Evolutionary conservation across 1,140 invertebrate genomes (phyloP).

Genomic region (Leptinotarsa defecta): DNA sequence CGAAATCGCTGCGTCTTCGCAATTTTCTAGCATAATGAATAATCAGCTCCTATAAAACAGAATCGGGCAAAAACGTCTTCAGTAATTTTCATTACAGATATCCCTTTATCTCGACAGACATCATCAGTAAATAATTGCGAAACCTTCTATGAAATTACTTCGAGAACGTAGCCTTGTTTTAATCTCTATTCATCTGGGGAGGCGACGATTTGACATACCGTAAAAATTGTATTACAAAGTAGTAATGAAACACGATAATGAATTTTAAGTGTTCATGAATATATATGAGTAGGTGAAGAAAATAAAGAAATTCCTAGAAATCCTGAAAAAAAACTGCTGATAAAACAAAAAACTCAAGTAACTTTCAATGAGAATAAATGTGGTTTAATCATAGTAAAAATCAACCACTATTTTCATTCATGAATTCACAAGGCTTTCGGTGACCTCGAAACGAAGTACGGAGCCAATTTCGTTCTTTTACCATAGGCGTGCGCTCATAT

Average conservation of each 20-base stretch:
- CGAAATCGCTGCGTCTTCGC: neutral
- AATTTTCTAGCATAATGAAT: constrained; percentile 1
- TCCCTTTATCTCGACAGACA: neutral
- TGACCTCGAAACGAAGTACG: too few relatives aligned
- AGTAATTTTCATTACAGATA: constrained; percentile 6
- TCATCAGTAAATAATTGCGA: neutral
- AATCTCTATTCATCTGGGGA: neutral
- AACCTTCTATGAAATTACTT: neutral
- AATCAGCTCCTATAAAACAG: neutral
- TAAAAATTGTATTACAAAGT: neutral
- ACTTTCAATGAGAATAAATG: too few relatives aligned
- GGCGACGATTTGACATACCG: neutral
- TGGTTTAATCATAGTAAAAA: too few relatives aligned
- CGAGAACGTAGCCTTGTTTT: neutral
- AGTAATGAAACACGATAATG: neutral
- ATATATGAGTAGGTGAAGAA: neutral
- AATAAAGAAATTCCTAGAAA: too few relatives aligned
- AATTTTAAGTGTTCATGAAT: neutral
- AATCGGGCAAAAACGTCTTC: neutral
- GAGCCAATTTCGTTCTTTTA: too few relatives aligned
- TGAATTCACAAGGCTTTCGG: too few relatives aligned
- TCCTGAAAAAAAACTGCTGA: too few relatives aligned
- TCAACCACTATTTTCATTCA: too few relatives aligned
- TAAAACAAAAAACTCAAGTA: too few relatives aligned
- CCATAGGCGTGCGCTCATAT: too few relatives aligned